These are phyloP conservation scores for Antheraea assamensis DNA, from an alignment of 2,888 invertebrate species.

Conservation along the genomic window DNA sequence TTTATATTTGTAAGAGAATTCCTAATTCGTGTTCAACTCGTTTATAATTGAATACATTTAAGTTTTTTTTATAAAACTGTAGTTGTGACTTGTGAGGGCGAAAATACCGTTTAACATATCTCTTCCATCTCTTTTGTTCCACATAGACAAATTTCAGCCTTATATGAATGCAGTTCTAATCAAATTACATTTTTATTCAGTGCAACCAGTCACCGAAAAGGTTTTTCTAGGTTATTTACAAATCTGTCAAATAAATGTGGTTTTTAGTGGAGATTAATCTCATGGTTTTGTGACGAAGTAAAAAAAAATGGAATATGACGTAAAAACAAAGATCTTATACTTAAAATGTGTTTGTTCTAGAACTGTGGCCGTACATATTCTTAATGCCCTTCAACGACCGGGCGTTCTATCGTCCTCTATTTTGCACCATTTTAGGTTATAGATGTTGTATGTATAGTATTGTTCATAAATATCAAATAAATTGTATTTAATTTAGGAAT, in stretches of 20 bases:
- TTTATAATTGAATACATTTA: not conserved
- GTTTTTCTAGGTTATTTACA: too few relatives aligned
- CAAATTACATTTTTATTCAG: too few relatives aligned
- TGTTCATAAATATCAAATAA: not conserved
- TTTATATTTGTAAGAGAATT: constrained; percentile 2
- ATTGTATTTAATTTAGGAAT: too few relatives aligned
- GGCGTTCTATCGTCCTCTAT: not conserved
- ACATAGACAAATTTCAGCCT: too few relatives aligned
- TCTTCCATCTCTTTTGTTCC: too few relatives aligned
- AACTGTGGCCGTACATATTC: not conserved
- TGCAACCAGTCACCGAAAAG: too few relatives aligned
- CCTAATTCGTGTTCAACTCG: not conserved
- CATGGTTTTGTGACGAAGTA: not conserved
- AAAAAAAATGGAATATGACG: not conserved
- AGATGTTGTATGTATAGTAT: not conserved
- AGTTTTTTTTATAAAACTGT: not conserved
- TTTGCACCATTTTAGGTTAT: not conserved
- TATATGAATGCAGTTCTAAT: too few relatives aligned
- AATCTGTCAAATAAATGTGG: too few relatives aligned
- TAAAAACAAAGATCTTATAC: not conserved
- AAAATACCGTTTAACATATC: too few relatives aligned
- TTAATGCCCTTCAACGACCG: not conserved
- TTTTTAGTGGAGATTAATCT: too few relatives aligned
- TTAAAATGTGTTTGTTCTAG: not conserved
- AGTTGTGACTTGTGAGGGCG: too few relatives aligned